Evolutionary conservation across 2,888 invertebrate species (phyloP), one percentile per base, ranked within the genome.

Genomic region (Subacronicta megacephala): DNA sequence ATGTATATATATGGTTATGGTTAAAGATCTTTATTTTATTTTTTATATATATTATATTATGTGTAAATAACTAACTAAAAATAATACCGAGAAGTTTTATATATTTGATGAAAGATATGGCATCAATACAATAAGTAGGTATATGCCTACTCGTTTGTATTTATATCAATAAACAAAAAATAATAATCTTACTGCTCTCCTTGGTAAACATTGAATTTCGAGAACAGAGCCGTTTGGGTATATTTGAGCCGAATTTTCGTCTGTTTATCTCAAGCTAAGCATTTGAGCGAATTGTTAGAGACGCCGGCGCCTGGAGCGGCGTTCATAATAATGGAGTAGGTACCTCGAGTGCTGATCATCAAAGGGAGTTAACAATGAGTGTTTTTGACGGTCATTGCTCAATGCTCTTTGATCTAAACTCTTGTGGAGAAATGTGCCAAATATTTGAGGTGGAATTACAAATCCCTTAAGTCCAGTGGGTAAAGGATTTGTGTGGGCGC

Each of bases 351-450:
- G 77, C 76, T 76, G 80, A 84, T 82, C 82, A 83, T 86, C 87
- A 89, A 89, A 89, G 85, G 80, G 80, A 83, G 79, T 81, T 82
- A 81, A 84, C 83, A 81, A 82, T 78, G 80, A 86, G 82, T 84
- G 84, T 80, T 86, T 83, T 82, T 80, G 84, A 83, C 83, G 86
- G 85, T 84, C 83, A 88, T 83, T 80, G 77, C 75, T 75, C 77
- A 72, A 78, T 77, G 80, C 75, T 73, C 87, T 90, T 89, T 89
- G 89, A 90, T 86, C 84, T 80, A 66, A 72, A 70, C 75, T 76
- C 70, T 69, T 46, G 66, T 62, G 70, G 76, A 76, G 69, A 80
- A 82, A 80, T 74, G 79, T 73, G 75, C 72, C 77, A 83, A 87
- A 87, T 84, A 79, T 88, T 87, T 88, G 72, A 82, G 78, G 75